Evolutionary conservation across 2,113 vertebrate species (phyloP).

Genomic region (Crotalus tigris): DNA sequence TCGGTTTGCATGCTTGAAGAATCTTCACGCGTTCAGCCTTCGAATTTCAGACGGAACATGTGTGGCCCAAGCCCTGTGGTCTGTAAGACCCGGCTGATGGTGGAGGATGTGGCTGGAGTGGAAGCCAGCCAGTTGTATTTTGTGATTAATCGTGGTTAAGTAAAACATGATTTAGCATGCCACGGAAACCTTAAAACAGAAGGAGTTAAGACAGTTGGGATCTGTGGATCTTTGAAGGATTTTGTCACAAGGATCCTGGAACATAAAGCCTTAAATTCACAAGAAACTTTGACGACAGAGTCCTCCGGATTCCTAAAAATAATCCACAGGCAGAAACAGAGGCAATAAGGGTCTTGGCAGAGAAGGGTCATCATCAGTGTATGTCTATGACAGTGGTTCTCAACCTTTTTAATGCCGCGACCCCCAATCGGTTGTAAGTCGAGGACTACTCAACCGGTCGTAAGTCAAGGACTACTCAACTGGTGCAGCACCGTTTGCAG

Average conservation of each 20-base stretch:
- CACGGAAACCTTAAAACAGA: neutral
- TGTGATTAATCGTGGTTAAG: neutral
- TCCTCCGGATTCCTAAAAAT: neutral
- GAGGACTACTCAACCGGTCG: too few relatives aligned
- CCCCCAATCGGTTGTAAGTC: too few relatives aligned
- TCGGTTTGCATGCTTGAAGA: neutral
- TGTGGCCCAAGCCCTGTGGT: neutral
- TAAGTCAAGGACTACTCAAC: too few relatives aligned
- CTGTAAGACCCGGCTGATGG: neutral
- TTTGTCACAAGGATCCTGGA: neutral
- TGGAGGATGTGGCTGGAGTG: neutral
- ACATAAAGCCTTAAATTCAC: neutral
- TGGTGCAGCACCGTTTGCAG: too few relatives aligned
- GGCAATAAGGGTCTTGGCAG: neutral
- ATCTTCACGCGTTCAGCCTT: neutral
- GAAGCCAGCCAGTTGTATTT: neutral
- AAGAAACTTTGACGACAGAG: neutral
- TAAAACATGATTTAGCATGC: neutral
- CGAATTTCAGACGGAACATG: neutral
- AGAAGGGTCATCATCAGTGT: neutral
- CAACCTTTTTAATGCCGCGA: too few relatives aligned
- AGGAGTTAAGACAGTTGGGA: neutral
- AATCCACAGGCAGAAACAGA: neutral
- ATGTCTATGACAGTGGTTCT: too few relatives aligned
- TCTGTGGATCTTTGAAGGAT: neutral